Evolutionary conservation across 2,113 vertebrate species (phyloP), one percentile per base, ranked within the genome.

Genomic region (Dryoscopus gambensis): DNA sequence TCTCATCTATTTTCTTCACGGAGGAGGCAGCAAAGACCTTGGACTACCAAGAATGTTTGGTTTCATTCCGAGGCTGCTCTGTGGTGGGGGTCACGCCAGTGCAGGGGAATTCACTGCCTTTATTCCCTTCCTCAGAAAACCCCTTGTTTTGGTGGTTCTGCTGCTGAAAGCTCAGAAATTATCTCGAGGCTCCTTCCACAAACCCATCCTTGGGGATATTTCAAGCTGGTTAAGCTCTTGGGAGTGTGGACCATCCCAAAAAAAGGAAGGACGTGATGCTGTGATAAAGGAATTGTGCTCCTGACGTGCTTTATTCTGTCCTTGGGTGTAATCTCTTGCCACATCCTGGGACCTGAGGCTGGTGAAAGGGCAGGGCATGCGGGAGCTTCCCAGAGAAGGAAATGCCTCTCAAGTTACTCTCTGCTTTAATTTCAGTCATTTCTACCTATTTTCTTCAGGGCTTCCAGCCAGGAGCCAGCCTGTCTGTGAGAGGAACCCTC

Each of bases 391-490:
- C 28, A 53, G 82, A 73, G 87, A 46, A 69, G 52, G 70, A 87
- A 60, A 91, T 88, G 1, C 37, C 57, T 79, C 30, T 78, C 23
- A 35, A 24, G 65, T 40, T 67, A 33, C 62, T 33, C 50, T 81
- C 62, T 37, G 63, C 63, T 75, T 90, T 94, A 55, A 91, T 94
- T 76, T 59, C 39, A 52, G 37, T 60, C 6, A 67, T 44, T 87
- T 74, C 42, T 87, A 63, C 49, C 60, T 67, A 20, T 69, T 90
- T 93, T 52, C 84, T 88, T 88, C 40, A 85, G 57, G 62, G 40
- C 73, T 71, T 62, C 22, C 73, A 89, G 84, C 65, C 77, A 91
- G 95, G 96, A 96, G 93, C 70, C 95, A 95, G 70, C 7, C 70
- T 91, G 94, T 87, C 95, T 94, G 92, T 37, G 46, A 37, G 67